Percentiles rank a stretch among this genome's conserved stretches.
Evolutionary conservation across 2,113 vertebrate genomes (phyloP).

Genomic region (Corydoras sp.): DNA sequence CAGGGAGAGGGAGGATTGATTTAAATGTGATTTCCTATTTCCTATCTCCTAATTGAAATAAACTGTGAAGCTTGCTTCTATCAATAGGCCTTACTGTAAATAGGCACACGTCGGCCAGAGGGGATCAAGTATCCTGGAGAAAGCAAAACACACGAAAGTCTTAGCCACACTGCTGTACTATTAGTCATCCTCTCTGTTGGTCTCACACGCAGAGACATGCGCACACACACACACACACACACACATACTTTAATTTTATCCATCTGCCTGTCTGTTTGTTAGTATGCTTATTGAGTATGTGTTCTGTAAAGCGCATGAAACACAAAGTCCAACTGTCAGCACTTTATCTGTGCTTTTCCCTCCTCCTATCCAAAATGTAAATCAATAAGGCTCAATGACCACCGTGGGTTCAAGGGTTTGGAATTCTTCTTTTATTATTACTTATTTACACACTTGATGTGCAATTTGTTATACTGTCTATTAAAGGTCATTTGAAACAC

Average conservation of each 20-base stretch:
- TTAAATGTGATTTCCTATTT: constrained; percentile 52
- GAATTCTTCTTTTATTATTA: constrained; percentile 1
- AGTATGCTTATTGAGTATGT: neutral
- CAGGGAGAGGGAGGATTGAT: constrained; percentile 46
- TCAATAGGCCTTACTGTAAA: constrained; percentile 52
- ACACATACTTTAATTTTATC: neutral
- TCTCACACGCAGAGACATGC: neutral
- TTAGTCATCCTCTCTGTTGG: neutral
- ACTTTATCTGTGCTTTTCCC: constrained; percentile 6
- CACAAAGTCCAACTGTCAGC: constrained; percentile 20
- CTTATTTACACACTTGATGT: neutral
- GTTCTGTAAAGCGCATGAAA: neutral
- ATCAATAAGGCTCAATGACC: constrained; percentile 17
- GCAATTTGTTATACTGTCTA: constrained; percentile 1
- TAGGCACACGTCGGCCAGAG: constrained; percentile 29
- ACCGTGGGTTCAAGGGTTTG: neutral
- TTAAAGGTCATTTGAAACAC: neutral
- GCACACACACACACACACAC: constrained; percentile 6
- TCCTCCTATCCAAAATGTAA: neutral
- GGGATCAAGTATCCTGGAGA: constrained; percentile 38
- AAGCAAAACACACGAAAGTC: constrained; percentile 22
- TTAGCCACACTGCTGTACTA: constrained; percentile 12
- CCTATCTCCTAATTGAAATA: constrained; percentile 51
- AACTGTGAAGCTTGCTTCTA: constrained; percentile 48
- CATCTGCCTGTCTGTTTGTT: constrained; percentile 17